A percentile compares a stretch with the other conserved stretches of the same genome.
Conservation (phyloP, 2,797 vertebrate genomes). For the Threskiornis aethiopicus region DNA sequence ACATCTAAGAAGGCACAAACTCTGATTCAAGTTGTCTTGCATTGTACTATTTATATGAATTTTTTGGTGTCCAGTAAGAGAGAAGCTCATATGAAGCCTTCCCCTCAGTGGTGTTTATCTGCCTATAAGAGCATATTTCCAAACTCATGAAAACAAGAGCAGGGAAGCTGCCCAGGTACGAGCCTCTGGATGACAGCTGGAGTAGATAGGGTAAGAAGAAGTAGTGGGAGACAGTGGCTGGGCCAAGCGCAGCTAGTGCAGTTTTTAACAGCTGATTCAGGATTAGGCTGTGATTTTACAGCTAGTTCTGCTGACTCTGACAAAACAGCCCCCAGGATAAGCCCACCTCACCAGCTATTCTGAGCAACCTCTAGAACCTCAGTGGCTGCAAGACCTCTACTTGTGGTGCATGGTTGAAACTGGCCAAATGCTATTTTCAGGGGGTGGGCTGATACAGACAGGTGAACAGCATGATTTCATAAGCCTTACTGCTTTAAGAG, state of each 20-base stretch:
- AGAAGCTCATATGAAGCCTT: not conserved
- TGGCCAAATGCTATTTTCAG: not conserved
- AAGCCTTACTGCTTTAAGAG: not conserved
- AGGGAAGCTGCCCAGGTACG: not conserved
- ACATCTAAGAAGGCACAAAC: not conserved
- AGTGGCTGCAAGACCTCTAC: not conserved
- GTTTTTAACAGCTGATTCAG: not conserved
- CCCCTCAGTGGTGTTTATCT: not conserved
- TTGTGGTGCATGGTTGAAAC: not conserved
- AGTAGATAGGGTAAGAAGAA: not conserved
- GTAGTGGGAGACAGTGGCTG: not conserved
- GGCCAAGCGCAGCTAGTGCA: not conserved
- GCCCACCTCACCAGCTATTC: not conserved
- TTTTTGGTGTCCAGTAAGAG: not conserved
- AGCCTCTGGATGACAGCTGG: not conserved
- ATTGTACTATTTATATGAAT: not conserved
- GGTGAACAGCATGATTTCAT: not conserved
- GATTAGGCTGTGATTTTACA: not conserved
- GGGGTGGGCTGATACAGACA: not conserved
- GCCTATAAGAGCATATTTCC: not conserved
- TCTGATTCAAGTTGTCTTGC: not conserved
- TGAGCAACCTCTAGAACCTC: not conserved
- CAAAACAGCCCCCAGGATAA: not conserved
- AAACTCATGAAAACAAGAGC: not conserved
- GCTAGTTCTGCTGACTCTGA: not conserved